These are phyloP conservation scores for Clarias gariepinus DNA, from an alignment of 2,113 vertebrate species.

Conservation along the genomic window DNA sequence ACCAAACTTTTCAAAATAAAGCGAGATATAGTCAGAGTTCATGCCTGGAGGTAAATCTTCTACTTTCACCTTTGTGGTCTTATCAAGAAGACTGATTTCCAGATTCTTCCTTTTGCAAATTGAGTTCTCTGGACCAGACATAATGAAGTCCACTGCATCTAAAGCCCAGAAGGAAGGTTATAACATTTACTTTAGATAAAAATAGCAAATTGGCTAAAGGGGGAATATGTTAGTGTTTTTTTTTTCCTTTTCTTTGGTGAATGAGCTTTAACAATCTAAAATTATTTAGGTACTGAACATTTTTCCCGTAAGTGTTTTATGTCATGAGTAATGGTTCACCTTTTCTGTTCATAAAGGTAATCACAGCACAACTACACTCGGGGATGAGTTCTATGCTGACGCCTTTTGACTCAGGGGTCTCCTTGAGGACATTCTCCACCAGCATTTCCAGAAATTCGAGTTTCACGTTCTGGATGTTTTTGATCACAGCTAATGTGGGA, in stretches of 20 bases:
- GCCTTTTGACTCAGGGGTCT: conserved; percentile 49
- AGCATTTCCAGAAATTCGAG: conserved; percentile 71
- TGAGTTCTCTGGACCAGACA: conserved; percentile 61
- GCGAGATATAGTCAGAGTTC: conserved; percentile 57
- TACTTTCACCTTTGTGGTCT: conserved; percentile 69
- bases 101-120: conserved; percentile 66
- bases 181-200: not conserved
- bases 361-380: conserved; percentile 69
- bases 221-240: not conserved
- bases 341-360: conserved; percentile 71
- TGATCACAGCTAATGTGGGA: conserved; percentile 65
- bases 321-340: not conserved
- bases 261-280: not conserved
- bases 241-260: not conserved
- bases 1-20: conserved; percentile 82
- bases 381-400: conserved; percentile 78
- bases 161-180: conserved; percentile 39
- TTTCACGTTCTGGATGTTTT: conserved; percentile 68
- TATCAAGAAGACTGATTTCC: conserved; percentile 72
- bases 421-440: conserved; percentile 75
- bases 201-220: not conserved
- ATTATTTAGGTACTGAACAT: not conserved
- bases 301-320: not conserved
- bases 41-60: conserved; percentile 73
- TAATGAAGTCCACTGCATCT: conserved; percentile 72